Conservation (phyloP, 2,113 vertebrate genomes). For the Coptodon rendalli region DNA sequence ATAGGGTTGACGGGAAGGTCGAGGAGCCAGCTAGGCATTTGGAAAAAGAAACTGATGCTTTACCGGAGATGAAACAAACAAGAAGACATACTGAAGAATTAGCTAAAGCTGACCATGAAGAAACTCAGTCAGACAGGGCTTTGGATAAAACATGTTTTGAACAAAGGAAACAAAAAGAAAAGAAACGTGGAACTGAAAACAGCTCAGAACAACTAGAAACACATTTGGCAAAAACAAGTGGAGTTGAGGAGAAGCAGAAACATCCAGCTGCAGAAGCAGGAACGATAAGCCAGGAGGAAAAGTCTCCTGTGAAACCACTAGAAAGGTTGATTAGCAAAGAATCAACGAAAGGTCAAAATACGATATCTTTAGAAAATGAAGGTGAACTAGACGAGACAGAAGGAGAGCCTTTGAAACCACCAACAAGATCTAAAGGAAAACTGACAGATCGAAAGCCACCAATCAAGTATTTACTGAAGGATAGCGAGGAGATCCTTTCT, state of each 20-base stretch:
- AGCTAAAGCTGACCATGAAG: not conserved
- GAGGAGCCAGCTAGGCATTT: not conserved
- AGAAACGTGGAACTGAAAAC: not conserved
- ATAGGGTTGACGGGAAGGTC: not conserved
- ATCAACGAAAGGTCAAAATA: not conserved
- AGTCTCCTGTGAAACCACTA: not conserved
- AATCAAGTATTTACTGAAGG: not conserved
- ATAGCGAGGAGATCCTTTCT: slow-evolving; percentile 16
- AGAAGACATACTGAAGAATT: not conserved
- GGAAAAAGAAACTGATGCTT: not conserved
- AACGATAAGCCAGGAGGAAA: not conserved
- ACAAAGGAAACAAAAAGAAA: not conserved
- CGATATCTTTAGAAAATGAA: not conserved
- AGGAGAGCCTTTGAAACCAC: slow-evolving; percentile 29
- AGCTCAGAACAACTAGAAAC: not conserved
- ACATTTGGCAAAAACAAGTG: not conserved
- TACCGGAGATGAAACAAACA: not conserved
- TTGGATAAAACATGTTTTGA: not conserved
- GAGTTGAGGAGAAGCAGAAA: not conserved
- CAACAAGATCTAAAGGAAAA: slow-evolving; percentile 30
- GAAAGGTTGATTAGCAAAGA: not conserved
- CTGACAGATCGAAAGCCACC: not conserved
- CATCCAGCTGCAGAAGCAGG: not conserved
- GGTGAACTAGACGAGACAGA: not conserved
- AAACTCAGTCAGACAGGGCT: not conserved